Evolutionary conservation across 2,888 invertebrate species (phyloP).

Genomic region (Nephrotoma guestfalica): DNA sequence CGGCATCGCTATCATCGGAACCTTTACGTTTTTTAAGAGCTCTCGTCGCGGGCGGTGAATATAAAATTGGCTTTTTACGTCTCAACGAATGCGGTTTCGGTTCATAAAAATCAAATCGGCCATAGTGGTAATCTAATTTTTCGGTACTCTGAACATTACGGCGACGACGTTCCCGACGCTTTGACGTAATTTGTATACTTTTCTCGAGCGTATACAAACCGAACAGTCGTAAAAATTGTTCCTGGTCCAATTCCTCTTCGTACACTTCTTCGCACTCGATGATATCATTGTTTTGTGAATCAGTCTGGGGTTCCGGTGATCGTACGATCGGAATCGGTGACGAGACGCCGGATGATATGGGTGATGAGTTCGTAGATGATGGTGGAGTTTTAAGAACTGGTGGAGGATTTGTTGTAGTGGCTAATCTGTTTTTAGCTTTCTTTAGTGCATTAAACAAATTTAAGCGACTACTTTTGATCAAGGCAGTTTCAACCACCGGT

Average conservation of each 20-base stretch:
- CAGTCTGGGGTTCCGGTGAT: not conserved
- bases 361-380: not conserved
- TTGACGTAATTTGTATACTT: slow-evolving; percentile 23
- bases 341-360: not conserved
- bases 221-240: slow-evolving; percentile 25
- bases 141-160: slow-evolving; percentile 27
- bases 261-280: slow-evolving; percentile 17
- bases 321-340: not conserved
- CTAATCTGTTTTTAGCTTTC: slow-evolving; percentile 20
- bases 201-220: slow-evolving; percentile 24
- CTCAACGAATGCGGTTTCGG: not conserved
- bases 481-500: not conserved
- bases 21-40: slow-evolving; percentile 13
- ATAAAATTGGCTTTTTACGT: slow-evolving; percentile 22
- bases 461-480: slow-evolving; percentile 22
- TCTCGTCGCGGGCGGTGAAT: slow-evolving; percentile 23
- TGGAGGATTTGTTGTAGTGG: not conserved
- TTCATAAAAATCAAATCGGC: slow-evolving; percentile 19
- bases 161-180: slow-evolving; percentile 28
- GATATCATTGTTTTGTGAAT: not conserved
- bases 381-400: not conserved
- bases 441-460: slow-evolving; percentile 26
- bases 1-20: slow-evolving; percentile 5
- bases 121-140: slow-evolving; percentile 29
- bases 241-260: slow-evolving; percentile 21